Base-by-base conservation (phyloP, 2,797 vertebrate genomes). In the Aeoliscus strigatus region DNA sequence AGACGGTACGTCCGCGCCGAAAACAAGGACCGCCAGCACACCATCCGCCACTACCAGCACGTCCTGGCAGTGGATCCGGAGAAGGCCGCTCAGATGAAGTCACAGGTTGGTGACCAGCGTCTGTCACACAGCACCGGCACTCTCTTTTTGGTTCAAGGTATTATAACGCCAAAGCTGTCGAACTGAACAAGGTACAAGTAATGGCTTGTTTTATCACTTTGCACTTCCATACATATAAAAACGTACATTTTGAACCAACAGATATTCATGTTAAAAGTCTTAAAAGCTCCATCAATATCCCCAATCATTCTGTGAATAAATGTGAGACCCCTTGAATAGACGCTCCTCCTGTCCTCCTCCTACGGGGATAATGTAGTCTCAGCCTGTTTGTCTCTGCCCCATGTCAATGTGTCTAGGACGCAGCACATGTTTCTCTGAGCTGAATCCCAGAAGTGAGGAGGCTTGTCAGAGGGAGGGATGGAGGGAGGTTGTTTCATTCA, bases 31-130 rank as follows among this genome's bases (percentile, higher is more conserved):
- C 90, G 93, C 3, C 90, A 96, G 63, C 96, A 99, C 80, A 99
- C 95, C 69, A 88, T 97, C 74, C 92, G 91, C 30, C 95, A 98
- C 54, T 99, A 96, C 82, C 94, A 98, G 82, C 96, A 99, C 0
- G 94, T 97, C 61, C 81, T 96, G 79, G 93, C 92, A 0, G 95
- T 99, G 28, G 96, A 99, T 70, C 96, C 96, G 0, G 94, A 96
- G 77, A 99, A 99, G 75, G 96, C 96, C 0, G 93, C 93, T 0
- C 96, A 99, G 86, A 97, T 99, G 94, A 97, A 96, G 79, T 95
- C 94, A 35, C 96, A 99, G 91, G 96, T 98, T 59, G 33, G 83
- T 49, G 36, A 31, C n/a, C 27, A 5, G 27, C 7, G n/a, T 27
- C 3, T 7, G 7, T 24, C n/a, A 17, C 13, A 2, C n/a, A n/a